Conservation (phyloP, 2,797 vertebrate genomes). For the Cossypha dichroa region DNA sequence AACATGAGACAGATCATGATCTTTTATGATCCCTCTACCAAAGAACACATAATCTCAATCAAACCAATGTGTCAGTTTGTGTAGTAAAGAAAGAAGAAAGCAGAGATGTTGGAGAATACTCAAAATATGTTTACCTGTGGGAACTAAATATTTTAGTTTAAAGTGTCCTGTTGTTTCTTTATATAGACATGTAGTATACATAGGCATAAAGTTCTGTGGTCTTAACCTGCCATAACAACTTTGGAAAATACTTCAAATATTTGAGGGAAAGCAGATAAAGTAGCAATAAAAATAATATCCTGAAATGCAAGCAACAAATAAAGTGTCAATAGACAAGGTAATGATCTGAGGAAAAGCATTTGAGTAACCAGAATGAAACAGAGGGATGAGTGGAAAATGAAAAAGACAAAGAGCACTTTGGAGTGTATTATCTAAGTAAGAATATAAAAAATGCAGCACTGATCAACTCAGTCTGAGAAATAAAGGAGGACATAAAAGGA, state of each 20-base stretch:
- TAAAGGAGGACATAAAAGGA: background rate
- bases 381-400: background rate
- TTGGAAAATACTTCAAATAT: background rate
- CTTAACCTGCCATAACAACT: background rate
- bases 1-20: background rate
- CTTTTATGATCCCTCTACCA: background rate
- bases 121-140: background rate
- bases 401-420: background rate
- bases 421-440: background rate
- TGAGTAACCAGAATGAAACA: background rate
- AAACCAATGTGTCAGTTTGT: background rate
- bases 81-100: background rate
- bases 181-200: background rate
- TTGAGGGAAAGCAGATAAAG: background rate
- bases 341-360: background rate
- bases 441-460: rapidly evolving
- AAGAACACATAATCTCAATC: background rate
- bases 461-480: background rate
- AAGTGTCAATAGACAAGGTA: background rate
- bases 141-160: background rate
- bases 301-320: background rate
- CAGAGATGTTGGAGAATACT: rapidly evolving
- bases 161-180: background rate
- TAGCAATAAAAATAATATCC: background rate
- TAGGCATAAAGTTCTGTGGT: background rate